Evolutionary conservation across 2,113 vertebrate species (phyloP), one percentile per base, ranked within the genome.

Genomic region (Pteruthius melanotis): DNA sequence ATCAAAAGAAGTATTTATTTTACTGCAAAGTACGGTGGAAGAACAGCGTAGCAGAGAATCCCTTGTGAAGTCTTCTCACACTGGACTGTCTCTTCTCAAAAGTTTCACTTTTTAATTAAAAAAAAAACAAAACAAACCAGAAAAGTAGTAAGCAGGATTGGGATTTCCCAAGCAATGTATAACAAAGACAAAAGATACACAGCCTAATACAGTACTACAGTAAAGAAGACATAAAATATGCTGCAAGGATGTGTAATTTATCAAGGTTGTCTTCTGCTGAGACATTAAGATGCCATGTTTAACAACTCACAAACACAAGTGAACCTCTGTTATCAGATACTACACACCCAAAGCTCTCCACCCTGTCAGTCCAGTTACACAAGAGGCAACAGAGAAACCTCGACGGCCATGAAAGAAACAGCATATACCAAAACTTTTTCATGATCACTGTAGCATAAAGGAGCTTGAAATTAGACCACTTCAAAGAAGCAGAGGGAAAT

Each of bases 401-500:
- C 1, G 0, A 77, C 3, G 11, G 30, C n/a, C 72, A 17, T 18
- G n/a, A 90, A 93, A 69, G 35, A 70, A 93, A 50, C 7, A 80
- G 45, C 18, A 54, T 11, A 47, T 37, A 71, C 24, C 39, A 77
- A 83, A 93, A 83, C 9, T 50, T 87, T 83, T 89, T 75, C 52
- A 91, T 57, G 70, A 90, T 88, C 74, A 56, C 53, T 19, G 27
- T 69, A 74, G 79, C 61, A 90, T 75, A 94, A 95, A 86, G 10
- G 53, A 24, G 33, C 72, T 84, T 95, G 64, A 95, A 94, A 96
- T 93, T 26, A 92, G 56, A 78, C 33, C 75, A 44, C 76, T 94
- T 95, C 94, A 95, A 95, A 92, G 83, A 56, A 92, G 68, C 39
- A 63, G 76, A 30, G 16, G 39, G 27, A 92, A 95, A 90, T 93